Conservation (phyloP, 2,113 vertebrate genomes). For the Oncorhynchus kisutch region DNA sequence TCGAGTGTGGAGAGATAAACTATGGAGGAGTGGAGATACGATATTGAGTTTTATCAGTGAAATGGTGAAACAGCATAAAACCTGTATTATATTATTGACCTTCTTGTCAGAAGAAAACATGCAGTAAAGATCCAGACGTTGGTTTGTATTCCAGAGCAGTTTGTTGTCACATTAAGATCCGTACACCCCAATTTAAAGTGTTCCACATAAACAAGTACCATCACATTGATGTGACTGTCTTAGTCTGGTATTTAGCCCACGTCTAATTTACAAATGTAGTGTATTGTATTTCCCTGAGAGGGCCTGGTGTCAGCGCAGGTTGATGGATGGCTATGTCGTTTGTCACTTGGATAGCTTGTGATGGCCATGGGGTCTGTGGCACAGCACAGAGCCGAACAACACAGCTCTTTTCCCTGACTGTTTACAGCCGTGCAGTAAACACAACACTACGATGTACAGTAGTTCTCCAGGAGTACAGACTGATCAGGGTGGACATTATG, state of each 20-base stretch:
- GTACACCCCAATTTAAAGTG: conserved; percentile 31
- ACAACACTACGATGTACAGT: neutral
- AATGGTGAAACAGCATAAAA: neutral
- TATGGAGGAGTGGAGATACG: too few species aligned
- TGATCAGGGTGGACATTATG: conserved; percentile 18
- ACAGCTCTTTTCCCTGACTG: conserved; percentile 45
- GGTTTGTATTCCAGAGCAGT: neutral
- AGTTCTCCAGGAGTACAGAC: too few species aligned
- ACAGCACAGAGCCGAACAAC: neutral
- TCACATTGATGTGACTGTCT: conserved; percentile 27
- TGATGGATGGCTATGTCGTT: conserved; percentile 51
- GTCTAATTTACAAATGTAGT: conserved; percentile 43
- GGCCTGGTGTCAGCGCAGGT: conserved; percentile 14
- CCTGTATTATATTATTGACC: neutral
- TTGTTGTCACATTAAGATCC: neutral
- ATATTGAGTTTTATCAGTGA: too few species aligned
- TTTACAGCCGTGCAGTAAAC: conserved; percentile 63
- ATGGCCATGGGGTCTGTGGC: conserved; percentile 35
- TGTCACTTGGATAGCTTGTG: conserved; percentile 49
- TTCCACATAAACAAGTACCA: conserved; percentile 35
- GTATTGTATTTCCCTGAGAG: conserved; percentile 20
- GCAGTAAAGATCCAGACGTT: neutral
- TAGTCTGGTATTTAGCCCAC: conserved; percentile 46
- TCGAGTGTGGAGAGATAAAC: too few species aligned
- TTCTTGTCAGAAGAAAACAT: neutral